Conservation (phyloP, 2,888 invertebrate species). For the Ornithoptera alexandrae region DNA sequence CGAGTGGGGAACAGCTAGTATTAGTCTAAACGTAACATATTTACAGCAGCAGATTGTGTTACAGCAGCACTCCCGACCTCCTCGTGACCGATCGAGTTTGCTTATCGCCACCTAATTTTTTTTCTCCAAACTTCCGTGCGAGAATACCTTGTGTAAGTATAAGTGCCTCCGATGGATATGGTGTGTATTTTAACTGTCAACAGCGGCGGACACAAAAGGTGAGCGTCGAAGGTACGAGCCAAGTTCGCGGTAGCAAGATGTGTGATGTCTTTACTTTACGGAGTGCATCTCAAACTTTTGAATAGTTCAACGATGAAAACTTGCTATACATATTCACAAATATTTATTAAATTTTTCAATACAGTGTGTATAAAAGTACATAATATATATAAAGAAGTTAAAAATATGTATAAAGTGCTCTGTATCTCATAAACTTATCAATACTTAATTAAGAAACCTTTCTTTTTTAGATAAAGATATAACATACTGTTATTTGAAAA, state of each 20-base stretch:
- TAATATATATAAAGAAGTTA: no score
- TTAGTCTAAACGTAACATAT: not conserved
- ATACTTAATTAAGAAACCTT: no score
- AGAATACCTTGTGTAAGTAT: slow-evolving; percentile 18
- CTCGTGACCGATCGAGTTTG: slow-evolving; percentile 1
- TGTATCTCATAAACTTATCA: no score
- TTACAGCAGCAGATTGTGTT: not conserved
- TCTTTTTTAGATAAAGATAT: no score
- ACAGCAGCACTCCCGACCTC: not conserved
- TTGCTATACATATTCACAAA: no score
- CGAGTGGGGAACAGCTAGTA: not conserved
- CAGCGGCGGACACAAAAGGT: slow-evolving; percentile 26
- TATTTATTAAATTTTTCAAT: no score
- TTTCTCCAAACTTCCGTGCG: slow-evolving; percentile 22
- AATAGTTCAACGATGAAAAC: not conserved
- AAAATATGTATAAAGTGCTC: no score
- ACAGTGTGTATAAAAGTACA: no score
- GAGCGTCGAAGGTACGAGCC: slow-evolving; percentile 17
- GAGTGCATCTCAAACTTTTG: slow-evolving; percentile 16
- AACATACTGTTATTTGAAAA: no score
- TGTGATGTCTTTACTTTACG: slow-evolving; percentile 26
- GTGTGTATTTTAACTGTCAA: slow-evolving; percentile 29
- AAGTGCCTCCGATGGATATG: slow-evolving; percentile 29
- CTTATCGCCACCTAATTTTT: slow-evolving; percentile 24
- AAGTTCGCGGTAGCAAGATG: slow-evolving; percentile 19